A percentile compares a stretch with the other conserved stretches of the same genome.
Evolutionary conservation across 1,140 invertebrate species (phyloP).

Genomic region (Paramacrobiotus metropolitanus): DNA sequence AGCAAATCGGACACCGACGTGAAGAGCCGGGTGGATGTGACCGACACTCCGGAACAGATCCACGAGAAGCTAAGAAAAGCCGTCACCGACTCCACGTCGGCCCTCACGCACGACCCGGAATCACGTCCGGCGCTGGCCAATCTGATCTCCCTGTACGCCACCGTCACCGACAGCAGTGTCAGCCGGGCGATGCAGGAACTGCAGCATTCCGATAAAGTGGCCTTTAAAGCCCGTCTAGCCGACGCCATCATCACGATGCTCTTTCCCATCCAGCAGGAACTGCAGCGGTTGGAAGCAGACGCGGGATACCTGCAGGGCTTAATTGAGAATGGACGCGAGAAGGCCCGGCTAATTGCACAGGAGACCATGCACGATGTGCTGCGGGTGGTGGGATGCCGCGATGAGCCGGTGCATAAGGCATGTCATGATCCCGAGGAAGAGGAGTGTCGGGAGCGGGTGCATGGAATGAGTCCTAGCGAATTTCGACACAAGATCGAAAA

Average conservation of each 20-base stretch:
- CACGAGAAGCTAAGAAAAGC: constrained; percentile 63
- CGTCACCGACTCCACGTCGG: constrained; percentile 65
- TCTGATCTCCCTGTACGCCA: constrained; percentile 50
- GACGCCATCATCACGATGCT: constrained; percentile 45
- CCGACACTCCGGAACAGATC: constrained; percentile 51
- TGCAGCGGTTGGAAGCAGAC: constrained; percentile 32
- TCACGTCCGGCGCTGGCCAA: constrained; percentile 63
- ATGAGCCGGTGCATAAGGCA: too few species aligned
- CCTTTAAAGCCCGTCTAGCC: constrained; percentile 50
- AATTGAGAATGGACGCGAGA: constrained; percentile 40
- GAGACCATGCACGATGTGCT: constrained; percentile 41
- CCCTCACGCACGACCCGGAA: constrained; percentile 51
- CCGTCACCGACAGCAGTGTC: constrained; percentile 7
- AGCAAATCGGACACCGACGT: constrained; percentile 71
- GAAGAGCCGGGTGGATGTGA: constrained; percentile 51
- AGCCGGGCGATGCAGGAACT: constrained; percentile 35
- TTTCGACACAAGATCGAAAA: too few species aligned
- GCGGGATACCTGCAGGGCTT: constrained; percentile 34
- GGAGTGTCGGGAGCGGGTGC: too few species aligned
- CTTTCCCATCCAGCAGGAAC: constrained; percentile 40
- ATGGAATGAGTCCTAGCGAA: too few species aligned
- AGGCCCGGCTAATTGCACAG: constrained; percentile 39
- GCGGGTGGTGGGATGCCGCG: constrained; percentile 21
- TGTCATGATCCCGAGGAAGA: too few species aligned
- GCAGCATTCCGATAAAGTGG: constrained; percentile 47